These are phyloP conservation scores for Meteorus colon DNA, from an alignment of 2,888 invertebrate genomes.

Conservation along the genomic window DNA sequence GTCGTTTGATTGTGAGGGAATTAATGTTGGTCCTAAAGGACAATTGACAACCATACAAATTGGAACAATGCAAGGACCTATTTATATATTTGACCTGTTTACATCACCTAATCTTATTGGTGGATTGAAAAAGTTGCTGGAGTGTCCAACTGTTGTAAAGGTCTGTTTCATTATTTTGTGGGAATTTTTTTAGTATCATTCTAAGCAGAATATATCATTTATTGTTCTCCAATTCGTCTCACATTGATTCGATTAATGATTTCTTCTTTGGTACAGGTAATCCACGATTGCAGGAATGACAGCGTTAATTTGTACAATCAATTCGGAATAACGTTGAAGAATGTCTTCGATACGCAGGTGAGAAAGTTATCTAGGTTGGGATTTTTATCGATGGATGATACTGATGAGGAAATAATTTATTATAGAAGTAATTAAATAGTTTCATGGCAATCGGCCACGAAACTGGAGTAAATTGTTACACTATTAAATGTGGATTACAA, in stretches of 20 bases:
- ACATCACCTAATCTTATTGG: conserved; percentile 88
- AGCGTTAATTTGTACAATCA: conserved; percentile 90
- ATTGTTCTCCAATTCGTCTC: no score
- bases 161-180: conserved; percentile 69
- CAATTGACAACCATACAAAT: conserved; percentile 90
- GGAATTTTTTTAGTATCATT: background rate
- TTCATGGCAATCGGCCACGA: no score
- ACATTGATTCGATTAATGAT: background rate
- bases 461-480: no score
- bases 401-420: conserved; percentile 26
- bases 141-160: conserved; percentile 88
- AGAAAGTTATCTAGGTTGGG: conserved; percentile 14
- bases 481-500: no score
- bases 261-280: conserved; percentile 76
- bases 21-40: conserved; percentile 92
- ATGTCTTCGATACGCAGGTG: conserved; percentile 93
- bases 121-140: conserved; percentile 86
- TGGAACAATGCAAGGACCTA: conserved; percentile 87
- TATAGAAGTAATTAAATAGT: no score
- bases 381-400: background rate
- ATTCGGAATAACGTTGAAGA: conserved; percentile 86
- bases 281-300: conserved; percentile 94
- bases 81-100: conserved; percentile 91
- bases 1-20: conserved; percentile 94
- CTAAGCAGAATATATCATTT: background rate